Conservation (phyloP, 2,888 invertebrate genomes). For the Junonia oenone region DNA sequence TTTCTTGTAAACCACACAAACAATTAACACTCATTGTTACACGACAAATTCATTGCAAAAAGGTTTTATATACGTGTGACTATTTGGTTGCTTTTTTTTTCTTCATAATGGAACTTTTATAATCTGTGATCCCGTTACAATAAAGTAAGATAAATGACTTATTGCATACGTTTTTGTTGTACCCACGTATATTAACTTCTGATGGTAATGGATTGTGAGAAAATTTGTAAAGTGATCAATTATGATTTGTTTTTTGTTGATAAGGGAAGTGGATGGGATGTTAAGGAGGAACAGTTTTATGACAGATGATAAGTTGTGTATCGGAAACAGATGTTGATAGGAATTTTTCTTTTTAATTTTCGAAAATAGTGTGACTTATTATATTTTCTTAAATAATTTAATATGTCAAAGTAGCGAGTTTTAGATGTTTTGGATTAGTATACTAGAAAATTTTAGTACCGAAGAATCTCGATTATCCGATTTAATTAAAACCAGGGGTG, state of each 20-base stretch:
- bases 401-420: too few relatives aligned
- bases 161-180: not conserved
- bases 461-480: too few relatives aligned
- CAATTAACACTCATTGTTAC: conserved; percentile 21
- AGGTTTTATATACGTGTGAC: conserved; percentile 2
- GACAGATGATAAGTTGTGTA: too few relatives aligned
- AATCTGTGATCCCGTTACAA: not conserved
- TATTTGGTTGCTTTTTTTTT: not conserved
- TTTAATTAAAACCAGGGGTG: too few relatives aligned
- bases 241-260: not conserved
- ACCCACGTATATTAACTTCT: not conserved
- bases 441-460: too few relatives aligned
- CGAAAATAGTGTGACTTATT: too few relatives aligned
- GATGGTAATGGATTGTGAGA: not conserved
- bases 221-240: not conserved
- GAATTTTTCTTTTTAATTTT: too few relatives aligned
- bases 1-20: conserved; percentile 11
- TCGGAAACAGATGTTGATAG: too few relatives aligned
- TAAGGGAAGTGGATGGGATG: not conserved
- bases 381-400: too few relatives aligned
- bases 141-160: not conserved
- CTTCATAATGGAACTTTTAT: not conserved
- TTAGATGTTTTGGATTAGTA: too few relatives aligned
- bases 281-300: not conserved
- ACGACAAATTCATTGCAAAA: conserved; percentile 12